Base-by-base conservation (phyloP, 2,113 vertebrate species). In the Lamprotornis superbus region DNA sequence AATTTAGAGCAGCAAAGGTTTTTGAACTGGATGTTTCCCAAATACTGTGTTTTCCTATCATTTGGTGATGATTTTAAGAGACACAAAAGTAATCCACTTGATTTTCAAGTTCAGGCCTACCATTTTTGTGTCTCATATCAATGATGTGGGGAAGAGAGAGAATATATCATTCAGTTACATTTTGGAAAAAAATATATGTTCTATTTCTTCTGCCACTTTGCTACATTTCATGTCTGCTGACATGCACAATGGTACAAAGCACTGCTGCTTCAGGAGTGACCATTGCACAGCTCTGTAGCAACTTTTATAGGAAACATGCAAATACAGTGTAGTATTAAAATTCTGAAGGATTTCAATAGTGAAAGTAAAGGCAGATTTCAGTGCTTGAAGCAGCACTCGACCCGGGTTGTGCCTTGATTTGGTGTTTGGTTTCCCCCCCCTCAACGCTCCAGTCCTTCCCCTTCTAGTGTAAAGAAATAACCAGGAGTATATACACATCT, bases 181-280 rank as follows among this genome's bases (percentile, higher is more conserved):
- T 89, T 90, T 50, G 65, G 83, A 80, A 84, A 94, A 87, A 95
- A 94, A 90, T 11, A 52, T 24, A 65, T 37, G 20, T 47, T 74
- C 42, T 79, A 2, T 39, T 75, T 46, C 64, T 94, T 81, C 82
- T 91, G 52, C 67, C 75, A 63, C 65, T 87, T 93, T 94, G 96
- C 95, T 97, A 96, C 94, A 94, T 96, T 95, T 95, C 94, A 90
- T 92, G 94, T 96, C 93, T 96, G 94, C 93, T 87, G 95, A 94
- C 94, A 94, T 59, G 75, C 28, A 33, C 95, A 97, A 95, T 91
- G 93, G 94, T 25, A 37, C 83, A 37, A 59, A 96, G 88, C 88
- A 71, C n/a, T 82, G 33, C 57, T 60, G 85, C 90, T 96, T 83
- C 86, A 40, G 22, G 12, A 83, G 77, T 14, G 76, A 83, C 95